Evolutionary conservation across 2,888 invertebrate species (phyloP), one percentile per base, ranked within the genome.

Genomic region (Digitonthophagus gazella): DNA sequence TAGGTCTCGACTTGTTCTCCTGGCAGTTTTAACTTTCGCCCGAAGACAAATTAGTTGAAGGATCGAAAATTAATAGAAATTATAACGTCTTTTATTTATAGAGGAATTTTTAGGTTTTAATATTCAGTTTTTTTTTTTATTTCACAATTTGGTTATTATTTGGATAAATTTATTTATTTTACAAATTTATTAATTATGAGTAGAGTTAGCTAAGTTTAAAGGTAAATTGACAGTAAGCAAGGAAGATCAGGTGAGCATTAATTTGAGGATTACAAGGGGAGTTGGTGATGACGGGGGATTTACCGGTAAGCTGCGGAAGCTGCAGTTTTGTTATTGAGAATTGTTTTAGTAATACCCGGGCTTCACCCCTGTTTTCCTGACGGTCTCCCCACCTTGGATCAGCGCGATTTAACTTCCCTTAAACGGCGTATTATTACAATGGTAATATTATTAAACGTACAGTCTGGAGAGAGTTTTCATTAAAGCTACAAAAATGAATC

Each of bases 261-360:
- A 68, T 66, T 69, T 65, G 55, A 20, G 69, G 71, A 72, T 73
- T 73, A 72, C 16, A 63, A 69, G 71, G 73, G 68, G 71, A 69
- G 68, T 64, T 65, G 58, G 58, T 11, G 28, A 44, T 44, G 28
- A 70, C 71, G 66, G 69, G 67, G 68, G 72, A 73, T 71, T n/a
- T 73, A 69, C 68, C 44, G 67, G 65, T 72, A 73, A 72, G 69
- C 69, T 63, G 67, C 69, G 71, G 67, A 64, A 65, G 66, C 71
- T 67, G 65, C 71, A 71, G 71, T 68, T 71, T 67, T 69, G 67
- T 73, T 73, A 73, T 73, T 72, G 71, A 56, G 71, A 70, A 72
- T 73, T 73, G 72, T 73, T 73, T 73, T 73, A 73, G 72, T 73
- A 71, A 71, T 67, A 65, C 69, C 16, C 63, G 20, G 61, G 64